Conservation (phyloP, 2,113 vertebrate genomes). For the Baryphthengus martii region DNA sequence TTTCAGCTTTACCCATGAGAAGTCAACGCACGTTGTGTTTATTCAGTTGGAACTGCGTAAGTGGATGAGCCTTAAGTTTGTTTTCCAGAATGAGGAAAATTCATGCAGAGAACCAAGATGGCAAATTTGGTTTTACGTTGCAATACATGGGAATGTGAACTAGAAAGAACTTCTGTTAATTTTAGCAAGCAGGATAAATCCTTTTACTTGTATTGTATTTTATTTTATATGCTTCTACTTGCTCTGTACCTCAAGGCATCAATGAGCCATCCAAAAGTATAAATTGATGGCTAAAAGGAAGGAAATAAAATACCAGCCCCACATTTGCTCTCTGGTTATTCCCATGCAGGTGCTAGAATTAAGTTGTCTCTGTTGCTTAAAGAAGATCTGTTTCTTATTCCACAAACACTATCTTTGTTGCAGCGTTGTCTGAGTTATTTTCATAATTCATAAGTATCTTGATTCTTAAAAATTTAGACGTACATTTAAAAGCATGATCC, state of each 20-base stretch:
- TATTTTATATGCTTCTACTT: neutral
- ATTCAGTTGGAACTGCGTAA: neutral
- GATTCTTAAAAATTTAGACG: slow-evolving; percentile 78
- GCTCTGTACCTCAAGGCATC: neutral
- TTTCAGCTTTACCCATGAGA: slow-evolving; percentile 2
- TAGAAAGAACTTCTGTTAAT: neutral
- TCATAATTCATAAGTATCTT: slow-evolving; percentile 83
- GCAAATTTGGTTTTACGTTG: slow-evolving; percentile 3
- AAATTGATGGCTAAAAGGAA: neutral
- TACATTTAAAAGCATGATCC: slow-evolving; percentile 84
- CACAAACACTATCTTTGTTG: slow-evolving; percentile 63
- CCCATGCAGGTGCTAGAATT: slow-evolving; percentile 56
- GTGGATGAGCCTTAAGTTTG: neutral
- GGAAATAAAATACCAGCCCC: neutral
- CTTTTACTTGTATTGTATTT: neutral
- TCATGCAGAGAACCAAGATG: neutral
- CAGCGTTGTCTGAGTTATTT: slow-evolving; percentile 74
- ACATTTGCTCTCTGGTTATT: neutral
- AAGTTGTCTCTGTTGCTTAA: slow-evolving; percentile 22
- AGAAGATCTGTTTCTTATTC: slow-evolving; percentile 62
- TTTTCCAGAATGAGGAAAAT: neutral
- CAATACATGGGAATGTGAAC: neutral
- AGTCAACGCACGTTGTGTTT: slow-evolving; percentile 1
- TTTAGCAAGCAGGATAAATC: neutral
- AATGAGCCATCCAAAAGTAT: neutral